phyloP scores from a whole-genome alignment of 2,113 vertebrate genomes.

The Larimichthys crocea region DNA sequence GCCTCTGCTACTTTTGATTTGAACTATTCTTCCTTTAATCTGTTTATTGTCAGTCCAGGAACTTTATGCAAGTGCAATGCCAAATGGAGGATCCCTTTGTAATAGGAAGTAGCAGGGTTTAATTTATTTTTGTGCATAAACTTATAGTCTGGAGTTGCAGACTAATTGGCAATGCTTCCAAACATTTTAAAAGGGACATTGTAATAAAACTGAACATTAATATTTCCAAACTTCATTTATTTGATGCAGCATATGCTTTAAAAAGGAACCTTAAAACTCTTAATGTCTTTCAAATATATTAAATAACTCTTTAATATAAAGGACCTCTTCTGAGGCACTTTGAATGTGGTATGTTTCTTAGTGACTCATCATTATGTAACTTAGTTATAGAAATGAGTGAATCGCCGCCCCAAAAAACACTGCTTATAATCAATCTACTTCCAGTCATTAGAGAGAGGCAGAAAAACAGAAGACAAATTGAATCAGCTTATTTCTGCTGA shows the following conservation, averaged over 20 bases:
- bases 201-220: neutral
- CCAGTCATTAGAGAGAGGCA: conserved; percentile 28
- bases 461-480: conserved; percentile 20
- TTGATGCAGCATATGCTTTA: neutral
- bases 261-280: neutral
- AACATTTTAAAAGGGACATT: neutral
- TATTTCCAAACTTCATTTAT: neutral
- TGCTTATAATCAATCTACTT: conserved; percentile 38
- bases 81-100: neutral
- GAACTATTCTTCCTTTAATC: neutral
- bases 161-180: neutral
- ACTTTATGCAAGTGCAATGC: neutral
- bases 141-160: neutral
- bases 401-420: conserved; percentile 31
- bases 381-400: conserved; percentile 48
- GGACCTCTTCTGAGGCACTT: conserved; percentile 20
- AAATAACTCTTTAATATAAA: conserved; percentile 12
- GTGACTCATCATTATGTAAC: conserved; percentile 53
- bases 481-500: conserved; percentile 40
- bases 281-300: conserved; percentile 36
- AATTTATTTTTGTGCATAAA: neutral
- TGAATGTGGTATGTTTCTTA: conserved; percentile 34
- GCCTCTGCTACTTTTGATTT: neutral
- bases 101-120: neutral
- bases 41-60: neutral